These are phyloP conservation scores for Drosophila baimaii DNA, from an alignment of 1,140 invertebrate genomes.

Conservation along the genomic window DNA sequence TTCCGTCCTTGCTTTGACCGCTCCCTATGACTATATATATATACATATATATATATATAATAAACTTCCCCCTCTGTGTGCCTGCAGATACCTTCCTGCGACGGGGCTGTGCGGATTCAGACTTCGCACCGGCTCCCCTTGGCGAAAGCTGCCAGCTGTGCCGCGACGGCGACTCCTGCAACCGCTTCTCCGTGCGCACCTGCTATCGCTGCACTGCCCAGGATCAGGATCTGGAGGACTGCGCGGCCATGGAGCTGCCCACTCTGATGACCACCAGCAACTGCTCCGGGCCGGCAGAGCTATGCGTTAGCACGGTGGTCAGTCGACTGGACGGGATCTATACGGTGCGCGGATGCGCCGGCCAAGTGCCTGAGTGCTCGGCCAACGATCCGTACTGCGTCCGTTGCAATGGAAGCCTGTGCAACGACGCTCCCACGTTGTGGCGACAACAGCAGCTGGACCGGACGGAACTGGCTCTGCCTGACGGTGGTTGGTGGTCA, in stretches of 20 bases:
- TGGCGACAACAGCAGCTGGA: conserved; percentile 43
- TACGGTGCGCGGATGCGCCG: conserved; percentile 68
- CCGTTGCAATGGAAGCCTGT: conserved; percentile 74
- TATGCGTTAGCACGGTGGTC: conserved; percentile 74
- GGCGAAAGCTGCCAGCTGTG: conserved; percentile 70
- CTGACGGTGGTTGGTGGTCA: conserved; percentile 11
- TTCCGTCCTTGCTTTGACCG: too few species aligned
- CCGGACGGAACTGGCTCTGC: not conserved
- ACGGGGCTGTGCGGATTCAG: conserved; percentile 66
- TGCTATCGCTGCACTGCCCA: conserved; percentile 74
- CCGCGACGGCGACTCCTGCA: conserved; percentile 62
- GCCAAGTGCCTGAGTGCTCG: conserved; percentile 70
- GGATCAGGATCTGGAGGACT: conserved; percentile 54
- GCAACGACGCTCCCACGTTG: conserved; percentile 61
- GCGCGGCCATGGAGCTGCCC: conserved; percentile 49
- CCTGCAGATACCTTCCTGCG: conserved; percentile 53
- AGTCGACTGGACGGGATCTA: conserved; percentile 62
- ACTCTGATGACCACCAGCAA: conserved; percentile 46
- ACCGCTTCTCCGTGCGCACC: conserved; percentile 62
- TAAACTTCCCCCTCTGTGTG: not conserved
- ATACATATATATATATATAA: too few species aligned
- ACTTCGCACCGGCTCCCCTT: conserved; percentile 1
- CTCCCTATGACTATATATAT: too few species aligned
- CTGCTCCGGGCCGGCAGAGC: conserved; percentile 53
- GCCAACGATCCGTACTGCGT: conserved; percentile 74